These are phyloP conservation scores for Ischnura elegans DNA, from an alignment of 2,888 invertebrate genomes.

Conservation along the genomic window DNA sequence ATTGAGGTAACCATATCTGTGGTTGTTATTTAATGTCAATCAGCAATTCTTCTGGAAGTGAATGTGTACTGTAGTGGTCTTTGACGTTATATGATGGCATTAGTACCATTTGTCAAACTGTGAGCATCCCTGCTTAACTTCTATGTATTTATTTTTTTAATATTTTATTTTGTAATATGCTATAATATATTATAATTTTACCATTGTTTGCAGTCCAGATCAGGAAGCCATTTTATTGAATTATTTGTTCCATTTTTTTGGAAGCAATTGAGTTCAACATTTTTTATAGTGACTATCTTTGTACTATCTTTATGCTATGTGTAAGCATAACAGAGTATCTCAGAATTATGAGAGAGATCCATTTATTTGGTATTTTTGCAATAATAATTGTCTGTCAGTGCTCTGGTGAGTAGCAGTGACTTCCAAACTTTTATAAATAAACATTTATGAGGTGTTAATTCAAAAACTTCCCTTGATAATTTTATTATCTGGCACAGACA, in stretches of 20 bases:
- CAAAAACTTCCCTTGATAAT: background rate
- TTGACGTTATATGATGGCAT: background rate
- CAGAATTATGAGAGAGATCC: slow-evolving; percentile 41
- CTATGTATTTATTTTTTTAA: slow-evolving; percentile 54
- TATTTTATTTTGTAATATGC: slow-evolving; percentile 53
- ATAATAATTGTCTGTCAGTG: slow-evolving; percentile 37
- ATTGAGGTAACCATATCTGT: slow-evolving; percentile 4
- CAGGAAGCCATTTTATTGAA: slow-evolving; percentile 45
- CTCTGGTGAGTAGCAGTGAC: slow-evolving; percentile 45
- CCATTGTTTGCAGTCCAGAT: slow-evolving; percentile 34
- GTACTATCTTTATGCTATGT: slow-evolving; percentile 39
- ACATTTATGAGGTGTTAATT: slow-evolving; percentile 11
- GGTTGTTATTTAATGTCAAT: slow-evolving; percentile 46
- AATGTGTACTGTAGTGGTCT: slow-evolving; percentile 38
- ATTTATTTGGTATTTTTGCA: slow-evolving; percentile 56
- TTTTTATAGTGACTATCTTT: slow-evolving; percentile 45
- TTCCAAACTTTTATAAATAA: slow-evolving; percentile 44
- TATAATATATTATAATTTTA: slow-evolving; percentile 52
- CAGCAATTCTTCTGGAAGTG: slow-evolving; percentile 34
- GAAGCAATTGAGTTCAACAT: slow-evolving; percentile 28
- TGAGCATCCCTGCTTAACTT: slow-evolving; percentile 53
- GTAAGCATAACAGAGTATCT: slow-evolving; percentile 45
- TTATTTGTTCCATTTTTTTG: slow-evolving; percentile 45
- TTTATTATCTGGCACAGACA: slow-evolving; percentile 10
- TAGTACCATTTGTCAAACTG: slow-evolving; percentile 40